Base-by-base conservation (phyloP, 2,888 invertebrate species). In the Disparrhopalites patrizii region DNA sequence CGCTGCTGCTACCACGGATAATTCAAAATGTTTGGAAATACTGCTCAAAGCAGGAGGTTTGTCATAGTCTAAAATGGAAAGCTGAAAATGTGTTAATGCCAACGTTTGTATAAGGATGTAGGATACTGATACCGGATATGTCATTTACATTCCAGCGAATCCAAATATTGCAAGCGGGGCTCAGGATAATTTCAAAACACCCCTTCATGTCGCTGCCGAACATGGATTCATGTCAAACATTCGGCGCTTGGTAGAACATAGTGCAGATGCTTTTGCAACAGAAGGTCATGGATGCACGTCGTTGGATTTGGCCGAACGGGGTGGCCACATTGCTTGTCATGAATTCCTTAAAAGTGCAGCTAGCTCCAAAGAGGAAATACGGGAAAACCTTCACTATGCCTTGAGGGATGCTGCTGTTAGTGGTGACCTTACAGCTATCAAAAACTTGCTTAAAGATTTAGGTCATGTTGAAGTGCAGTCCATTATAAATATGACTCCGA, bases 401-500 rank as follows among this genome's bases (percentile, higher is more conserved):
- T 82, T 95, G 31, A 85, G 91, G 13, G 88, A 90, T 75, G 87
- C 91, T 52, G 88, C 91, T 72, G 81, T 83, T 61, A 83, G 85
- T n/a, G 90, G 89, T 0, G 91, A 93, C 77, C 82, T 83, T 3
- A 80, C 81, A 18, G 84, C 84, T 36, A 86, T 91, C 13, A 84
- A 84, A 73, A 84, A 84, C 27, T 81, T 88, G 65, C 81, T 93
- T 65, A 82, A 85, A 56, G 84, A 86, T 5, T 80, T 88, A 56
- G 86, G 85, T 0, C 78, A 81, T 5, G 85, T 87, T 74, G 86
- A 88, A 0, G 87, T 87, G 60, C 84, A 69, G 15, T 68, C 87
- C 57, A 84, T 94, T 62, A 85, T 92, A 72, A 95, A 95, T 79
- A 85, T 91, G 82, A 89, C 93, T 2, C 92, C 92, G 0, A 88